A percentile compares a stretch with the other conserved stretches of the same genome.
These are phyloP conservation scores for Cheilosia grossa DNA, from an alignment of 2,888 invertebrate genomes.

Conservation along the genomic window DNA sequence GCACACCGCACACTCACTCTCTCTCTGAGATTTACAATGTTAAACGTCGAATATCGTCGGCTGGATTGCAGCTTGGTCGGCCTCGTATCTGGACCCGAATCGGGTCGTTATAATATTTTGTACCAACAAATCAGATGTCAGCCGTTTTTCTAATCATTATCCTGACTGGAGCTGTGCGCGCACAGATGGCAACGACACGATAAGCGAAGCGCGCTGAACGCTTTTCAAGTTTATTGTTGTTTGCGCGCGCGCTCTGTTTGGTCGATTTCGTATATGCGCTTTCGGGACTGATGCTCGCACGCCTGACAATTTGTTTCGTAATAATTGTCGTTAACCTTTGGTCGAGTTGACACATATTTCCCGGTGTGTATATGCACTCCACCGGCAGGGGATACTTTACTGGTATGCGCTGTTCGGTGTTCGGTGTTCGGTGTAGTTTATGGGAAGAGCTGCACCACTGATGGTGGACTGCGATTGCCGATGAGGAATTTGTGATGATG, in stretches of 20 bases:
- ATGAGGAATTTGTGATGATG: slow-evolving; percentile 75
- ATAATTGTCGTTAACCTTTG: slow-evolving; percentile 82
- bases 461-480: slow-evolving; percentile 45
- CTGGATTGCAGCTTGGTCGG: slow-evolving; percentile 55
- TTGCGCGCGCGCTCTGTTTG: slow-evolving; percentile 29
- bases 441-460: slow-evolving; percentile 40
- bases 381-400: slow-evolving; percentile 57
- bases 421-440: slow-evolving; percentile 43
- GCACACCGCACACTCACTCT: slow-evolving; percentile 9
- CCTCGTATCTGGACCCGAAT: slow-evolving; percentile 77
- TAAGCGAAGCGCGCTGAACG: slow-evolving; percentile 53
- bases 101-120: slow-evolving; percentile 83
- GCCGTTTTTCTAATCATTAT: slow-evolving; percentile 81
- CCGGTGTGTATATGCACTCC: slow-evolving; percentile 25
- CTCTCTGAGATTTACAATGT: slow-evolving; percentile 72
- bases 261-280: slow-evolving; percentile 12
- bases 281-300: slow-evolving; percentile 55
- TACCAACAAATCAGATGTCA: slow-evolving; percentile 82
- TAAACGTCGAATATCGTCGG: slow-evolving; percentile 41
- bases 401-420: not conserved
- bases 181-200: slow-evolving; percentile 64
- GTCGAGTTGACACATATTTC: slow-evolving; percentile 81
- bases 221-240: slow-evolving; percentile 71
- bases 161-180: slow-evolving; percentile 69
- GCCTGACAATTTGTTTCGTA: slow-evolving; percentile 83